Base-by-base conservation (phyloP, 2,113 vertebrate species). In the Empidonax alnorum region DNA sequence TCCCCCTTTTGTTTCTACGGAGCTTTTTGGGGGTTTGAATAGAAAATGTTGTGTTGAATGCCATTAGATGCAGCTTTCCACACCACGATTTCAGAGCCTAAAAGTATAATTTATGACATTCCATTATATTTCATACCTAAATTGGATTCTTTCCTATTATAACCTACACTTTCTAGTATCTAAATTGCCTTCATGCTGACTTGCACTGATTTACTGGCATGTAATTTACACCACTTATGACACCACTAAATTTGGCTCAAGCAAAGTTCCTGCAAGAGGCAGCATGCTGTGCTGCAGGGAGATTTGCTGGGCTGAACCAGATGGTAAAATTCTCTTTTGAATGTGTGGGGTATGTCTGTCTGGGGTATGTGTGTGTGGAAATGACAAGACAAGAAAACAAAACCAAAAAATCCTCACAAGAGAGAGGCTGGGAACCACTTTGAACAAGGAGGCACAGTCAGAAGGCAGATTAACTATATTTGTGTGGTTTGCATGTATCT, bases 141-240 rank as follows among this genome's bases (percentile, higher is more conserved):
- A 90, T 17, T 94, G 59, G 28, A 76, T 80, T 63, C 46, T 83
- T 94, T 80, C 28, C 55, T 85, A 44, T 65, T 61, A 65, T 27
- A 87, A 68, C 37, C 33, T 53, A 37, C 28, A 56, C 10, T 68
- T 90, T 49, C 73, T 31, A 67, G 69, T 80, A 74, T 22, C 61
- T 74, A 89, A 93, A 89, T 65, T 78, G 69, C 61, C 86, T 80
- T 91, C 84, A 52, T 56, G 77, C 58, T 92, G 69, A 94, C 52
- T 94, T 67, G n/a, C 62, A 33, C 58, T 74, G 75, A 80, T 86
- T 88, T 92, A 71, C 77, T 87, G 84, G 65, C 37, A 65, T 61
- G 73, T 87, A 77, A 91, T 89, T 91, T 78, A 78, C 52, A 84
- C 41, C 52, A 68, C 42, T 81, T 78, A 89, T 24, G 77, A 89